phyloP scores from a whole-genome alignment of 2,888 invertebrate genomes.

The Drosophila pullipes region DNA sequence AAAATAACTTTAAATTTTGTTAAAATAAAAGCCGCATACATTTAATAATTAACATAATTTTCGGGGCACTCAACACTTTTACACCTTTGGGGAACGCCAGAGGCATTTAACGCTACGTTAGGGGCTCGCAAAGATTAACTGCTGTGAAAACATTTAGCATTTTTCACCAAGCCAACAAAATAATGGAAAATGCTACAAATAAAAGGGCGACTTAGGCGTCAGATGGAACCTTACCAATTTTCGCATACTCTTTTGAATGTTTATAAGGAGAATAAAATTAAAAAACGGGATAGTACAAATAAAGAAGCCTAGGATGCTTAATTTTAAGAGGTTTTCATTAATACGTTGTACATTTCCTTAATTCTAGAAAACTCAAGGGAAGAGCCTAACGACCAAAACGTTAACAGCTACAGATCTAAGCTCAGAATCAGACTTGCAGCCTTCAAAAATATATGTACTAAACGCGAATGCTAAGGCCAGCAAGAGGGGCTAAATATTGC shows the following conservation, averaged over 20 bases:
- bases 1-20: conserved; percentile 68
- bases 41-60: conserved; percentile 76
- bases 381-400: not conserved
- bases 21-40: conserved; percentile 47
- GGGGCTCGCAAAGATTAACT: conserved; percentile 67
- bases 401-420: not conserved
- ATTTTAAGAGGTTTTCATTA: not conserved
- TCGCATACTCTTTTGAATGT: conserved; percentile 18
- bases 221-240: not conserved
- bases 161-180: conserved; percentile 40
- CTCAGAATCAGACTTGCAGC: conserved; percentile 7
- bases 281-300: not conserved
- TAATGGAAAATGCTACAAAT: conserved; percentile 13
- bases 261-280: not conserved
- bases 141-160: conserved; percentile 70
- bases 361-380: not conserved
- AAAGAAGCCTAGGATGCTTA: not conserved
- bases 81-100: conserved; percentile 58
- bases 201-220: conserved; percentile 3
- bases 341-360: not conserved
- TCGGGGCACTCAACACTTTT: conserved; percentile 69
- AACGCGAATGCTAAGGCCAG: conserved; percentile 20
- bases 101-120: conserved; percentile 75
- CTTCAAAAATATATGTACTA: conserved; percentile 22
- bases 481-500: conserved; percentile 42